Percentiles rank a stretch among this genome's conserved stretches.
These are phyloP conservation scores for Pogonocherus hispidulus DNA, from an alignment of 2,888 invertebrate species.

Conservation along the genomic window DNA sequence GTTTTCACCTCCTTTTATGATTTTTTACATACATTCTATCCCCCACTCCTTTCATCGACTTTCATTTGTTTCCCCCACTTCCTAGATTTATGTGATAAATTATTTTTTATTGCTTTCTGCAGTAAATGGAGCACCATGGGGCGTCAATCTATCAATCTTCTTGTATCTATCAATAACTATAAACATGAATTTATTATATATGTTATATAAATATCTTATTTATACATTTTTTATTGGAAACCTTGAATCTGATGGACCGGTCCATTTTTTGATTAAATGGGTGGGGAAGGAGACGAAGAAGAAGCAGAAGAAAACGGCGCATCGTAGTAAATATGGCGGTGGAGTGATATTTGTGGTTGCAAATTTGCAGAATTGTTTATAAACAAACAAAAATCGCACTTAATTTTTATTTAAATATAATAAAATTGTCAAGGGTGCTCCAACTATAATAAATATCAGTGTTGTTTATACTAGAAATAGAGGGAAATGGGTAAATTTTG, in stretches of 20 bases:
- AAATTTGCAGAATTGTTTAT: constrained; percentile 67
- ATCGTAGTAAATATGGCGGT: constrained; percentile 68
- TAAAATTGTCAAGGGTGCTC: neutral
- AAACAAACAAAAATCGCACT: constrained; percentile 56
- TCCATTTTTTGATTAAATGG: constrained; percentile 61
- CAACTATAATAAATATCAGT: constrained; percentile 3
- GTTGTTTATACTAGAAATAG: constrained; percentile 17
- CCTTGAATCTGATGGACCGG: constrained; percentile 58
- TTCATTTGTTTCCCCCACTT: constrained; percentile 58
- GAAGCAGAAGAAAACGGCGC: constrained; percentile 62
- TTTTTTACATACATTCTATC: constrained; percentile 58
- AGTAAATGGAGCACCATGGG: constrained; percentile 6
- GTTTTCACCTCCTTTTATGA: constrained; percentile 60
- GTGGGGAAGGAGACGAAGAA: constrained; percentile 56
- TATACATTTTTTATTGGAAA: constrained; percentile 30
- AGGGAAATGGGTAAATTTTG: constrained; percentile 48
- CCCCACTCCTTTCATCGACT: constrained; percentile 56
- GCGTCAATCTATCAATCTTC: constrained; percentile 1
- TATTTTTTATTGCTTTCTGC: constrained; percentile 41
- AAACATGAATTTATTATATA: neutral
- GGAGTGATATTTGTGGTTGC: constrained; percentile 64
- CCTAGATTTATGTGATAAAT: constrained; percentile 43
- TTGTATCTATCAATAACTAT: constrained; percentile 1
- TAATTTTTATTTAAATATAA: constrained; percentile 13
- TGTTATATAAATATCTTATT: constrained; percentile 7